These are phyloP conservation scores for Archocentrus centrarchus DNA, from an alignment of 2,113 vertebrate genomes.

Conservation along the genomic window DNA sequence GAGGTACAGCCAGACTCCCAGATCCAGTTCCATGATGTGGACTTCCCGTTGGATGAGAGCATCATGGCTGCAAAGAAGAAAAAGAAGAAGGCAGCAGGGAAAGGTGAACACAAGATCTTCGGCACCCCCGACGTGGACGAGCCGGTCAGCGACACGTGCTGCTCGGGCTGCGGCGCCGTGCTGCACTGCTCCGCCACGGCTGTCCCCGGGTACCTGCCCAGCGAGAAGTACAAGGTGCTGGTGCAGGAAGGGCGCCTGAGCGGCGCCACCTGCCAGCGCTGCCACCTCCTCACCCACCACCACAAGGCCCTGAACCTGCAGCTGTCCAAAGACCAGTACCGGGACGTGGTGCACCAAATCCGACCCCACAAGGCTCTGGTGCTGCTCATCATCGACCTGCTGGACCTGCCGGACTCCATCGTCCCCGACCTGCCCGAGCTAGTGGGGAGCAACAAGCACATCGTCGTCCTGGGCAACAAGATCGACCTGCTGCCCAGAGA, in stretches of 20 bases:
- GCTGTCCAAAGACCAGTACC: constrained; percentile 81
- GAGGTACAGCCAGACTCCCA: constrained; percentile 29
- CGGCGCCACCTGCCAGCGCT: constrained; percentile 85
- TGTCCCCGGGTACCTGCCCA: constrained; percentile 86
- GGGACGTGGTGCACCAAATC: constrained; percentile 69
- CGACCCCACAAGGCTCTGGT: constrained; percentile 82
- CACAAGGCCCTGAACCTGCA: constrained; percentile 79
- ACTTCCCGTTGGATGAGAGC: constrained; percentile 56
- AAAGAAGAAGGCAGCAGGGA: constrained; percentile 7
- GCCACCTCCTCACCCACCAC: constrained; percentile 85
- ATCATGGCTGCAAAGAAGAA: constrained; percentile 29
- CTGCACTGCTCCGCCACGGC: constrained; percentile 82
- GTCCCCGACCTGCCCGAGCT: constrained; percentile 78
- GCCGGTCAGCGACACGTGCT: constrained; percentile 77
- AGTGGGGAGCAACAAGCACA: constrained; percentile 80
- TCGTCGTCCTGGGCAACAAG: constrained; percentile 91
- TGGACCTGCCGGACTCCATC: constrained; percentile 87
- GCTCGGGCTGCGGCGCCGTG: constrained; percentile 88
- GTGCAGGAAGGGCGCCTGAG: constrained; percentile 45
- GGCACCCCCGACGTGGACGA: constrained; percentile 73
- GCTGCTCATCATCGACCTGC: constrained; percentile 87
- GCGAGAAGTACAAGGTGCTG: constrained; percentile 82
- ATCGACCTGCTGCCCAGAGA: constrained; percentile 87
- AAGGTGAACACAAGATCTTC: constrained; percentile 59
- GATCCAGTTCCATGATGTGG: constrained; percentile 75